A percentile compares a stretch with the other conserved stretches of the same genome.
Evolutionary conservation across 1,140 invertebrate genomes (phyloP).

Genomic region (Homarus americanus): DNA sequence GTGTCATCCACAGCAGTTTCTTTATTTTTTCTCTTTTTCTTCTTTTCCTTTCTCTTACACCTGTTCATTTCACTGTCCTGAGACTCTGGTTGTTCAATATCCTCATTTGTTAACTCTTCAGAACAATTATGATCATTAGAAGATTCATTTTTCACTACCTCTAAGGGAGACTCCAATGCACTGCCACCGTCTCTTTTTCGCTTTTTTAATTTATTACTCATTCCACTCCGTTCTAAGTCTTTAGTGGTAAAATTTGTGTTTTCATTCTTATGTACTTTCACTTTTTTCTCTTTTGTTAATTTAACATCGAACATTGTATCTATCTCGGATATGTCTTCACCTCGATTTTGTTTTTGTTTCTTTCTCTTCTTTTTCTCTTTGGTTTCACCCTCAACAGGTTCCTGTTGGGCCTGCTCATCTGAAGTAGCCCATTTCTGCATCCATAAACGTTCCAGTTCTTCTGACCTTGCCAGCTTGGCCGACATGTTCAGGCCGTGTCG

Average conservation of each 20-base stretch:
- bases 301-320: not conserved
- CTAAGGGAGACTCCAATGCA: not conserved
- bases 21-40: not conserved
- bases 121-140: not conserved
- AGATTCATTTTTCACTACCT: not conserved
- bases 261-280: not conserved
- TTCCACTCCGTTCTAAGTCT: not conserved
- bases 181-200: not conserved
- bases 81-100: not conserved
- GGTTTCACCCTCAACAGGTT: not conserved
- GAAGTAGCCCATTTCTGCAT: conserved; percentile 52
- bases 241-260: not conserved
- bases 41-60: not conserved
- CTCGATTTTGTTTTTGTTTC: not conserved
- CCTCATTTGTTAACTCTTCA: not conserved
- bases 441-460: conserved; percentile 77
- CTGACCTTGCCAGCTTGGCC: conserved; percentile 77
- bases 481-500: conserved; percentile 78
- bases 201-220: not conserved
- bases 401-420: not conserved
- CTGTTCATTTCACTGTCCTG: not conserved
- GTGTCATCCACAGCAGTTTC: not conserved
- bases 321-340: not conserved
- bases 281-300: not conserved
- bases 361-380: not conserved